Evolutionary conservation across 2,888 invertebrate genomes (phyloP).

Genomic region (Caenorhabditis zanzibari): DNA sequence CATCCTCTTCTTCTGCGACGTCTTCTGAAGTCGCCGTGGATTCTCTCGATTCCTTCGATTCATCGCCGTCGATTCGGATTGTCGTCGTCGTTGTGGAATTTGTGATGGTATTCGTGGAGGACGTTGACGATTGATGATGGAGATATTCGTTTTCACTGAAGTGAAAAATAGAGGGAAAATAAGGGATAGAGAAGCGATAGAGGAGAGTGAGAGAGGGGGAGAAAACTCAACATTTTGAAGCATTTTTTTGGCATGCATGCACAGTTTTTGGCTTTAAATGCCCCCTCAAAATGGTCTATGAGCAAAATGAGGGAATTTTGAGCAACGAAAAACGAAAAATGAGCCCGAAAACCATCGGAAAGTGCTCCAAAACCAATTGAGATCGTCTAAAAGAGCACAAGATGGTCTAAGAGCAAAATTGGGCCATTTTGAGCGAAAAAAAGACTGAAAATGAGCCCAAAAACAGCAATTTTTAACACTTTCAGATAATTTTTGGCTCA

Average conservation of each 20-base stretch:
- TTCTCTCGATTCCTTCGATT: slow-evolving; percentile 2
- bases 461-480: background rate
- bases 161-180: background rate
- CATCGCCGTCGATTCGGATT: slow-evolving; percentile 29
- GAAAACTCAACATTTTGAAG: background rate
- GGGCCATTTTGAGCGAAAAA: too few species aligned
- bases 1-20: slow-evolving; percentile 29
- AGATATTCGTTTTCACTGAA: slow-evolving; percentile 71
- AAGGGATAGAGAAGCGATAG: slow-evolving; percentile 39
- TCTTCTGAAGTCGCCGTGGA: slow-evolving; percentile 30
- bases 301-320: too few species aligned
- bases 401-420: too few species aligned
- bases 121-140: slow-evolving; percentile 36
- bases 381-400: background rate
- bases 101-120: background rate
- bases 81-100: slow-evolving; percentile 41
- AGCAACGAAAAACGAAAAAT: too few species aligned
- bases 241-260: background rate
- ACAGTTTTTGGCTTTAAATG: too few species aligned
- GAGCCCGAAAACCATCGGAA: too few species aligned
- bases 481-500: background rate
- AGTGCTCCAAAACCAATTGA: too few species aligned
- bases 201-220: background rate
- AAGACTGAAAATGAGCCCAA: too few species aligned
- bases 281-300: too few species aligned